These are phyloP conservation scores for Leguminivora glycinivorella DNA, from an alignment of 1,140 invertebrate species.

Conservation along the genomic window DNA sequence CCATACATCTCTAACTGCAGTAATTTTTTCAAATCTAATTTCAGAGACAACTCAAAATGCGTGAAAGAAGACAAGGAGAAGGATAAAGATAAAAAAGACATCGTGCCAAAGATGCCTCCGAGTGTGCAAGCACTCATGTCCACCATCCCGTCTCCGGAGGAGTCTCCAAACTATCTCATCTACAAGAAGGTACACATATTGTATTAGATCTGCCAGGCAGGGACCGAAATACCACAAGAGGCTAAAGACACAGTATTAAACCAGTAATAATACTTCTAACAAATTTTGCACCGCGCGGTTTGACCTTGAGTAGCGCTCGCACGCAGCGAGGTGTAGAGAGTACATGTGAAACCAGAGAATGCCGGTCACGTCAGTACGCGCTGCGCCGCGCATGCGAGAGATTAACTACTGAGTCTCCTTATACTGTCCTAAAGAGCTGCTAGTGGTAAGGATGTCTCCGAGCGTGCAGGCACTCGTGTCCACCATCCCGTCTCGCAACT, in stretches of 20 bases:
- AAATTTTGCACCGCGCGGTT: no score
- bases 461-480: slow-evolving; percentile 66
- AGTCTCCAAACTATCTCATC: slow-evolving; percentile 72
- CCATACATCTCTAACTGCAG: background rate
- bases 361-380: no score
- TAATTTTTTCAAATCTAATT: slow-evolving; percentile 14
- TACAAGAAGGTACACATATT: slow-evolving; percentile 68
- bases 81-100: slow-evolving; percentile 52
- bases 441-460: slow-evolving; percentile 50
- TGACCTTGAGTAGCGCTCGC: no score
- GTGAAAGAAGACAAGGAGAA: slow-evolving; percentile 65
- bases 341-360: no score
- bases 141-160: slow-evolving; percentile 71
- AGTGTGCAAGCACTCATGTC: slow-evolving; percentile 67
- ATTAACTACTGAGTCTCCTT: no score
- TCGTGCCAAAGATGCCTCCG: slow-evolving; percentile 50
- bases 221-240: no score
- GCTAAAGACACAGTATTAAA: no score
- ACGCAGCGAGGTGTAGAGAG: no score
- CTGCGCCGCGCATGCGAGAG: no score
- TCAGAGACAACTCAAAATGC: slow-evolving; percentile 64
- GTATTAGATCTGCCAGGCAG: no score
- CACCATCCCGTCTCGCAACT: slow-evolving; percentile 72
- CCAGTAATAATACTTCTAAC: no score
- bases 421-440: no score